Conservation (phyloP, 1,140 invertebrate species). For the Thrips palmi region DNA sequence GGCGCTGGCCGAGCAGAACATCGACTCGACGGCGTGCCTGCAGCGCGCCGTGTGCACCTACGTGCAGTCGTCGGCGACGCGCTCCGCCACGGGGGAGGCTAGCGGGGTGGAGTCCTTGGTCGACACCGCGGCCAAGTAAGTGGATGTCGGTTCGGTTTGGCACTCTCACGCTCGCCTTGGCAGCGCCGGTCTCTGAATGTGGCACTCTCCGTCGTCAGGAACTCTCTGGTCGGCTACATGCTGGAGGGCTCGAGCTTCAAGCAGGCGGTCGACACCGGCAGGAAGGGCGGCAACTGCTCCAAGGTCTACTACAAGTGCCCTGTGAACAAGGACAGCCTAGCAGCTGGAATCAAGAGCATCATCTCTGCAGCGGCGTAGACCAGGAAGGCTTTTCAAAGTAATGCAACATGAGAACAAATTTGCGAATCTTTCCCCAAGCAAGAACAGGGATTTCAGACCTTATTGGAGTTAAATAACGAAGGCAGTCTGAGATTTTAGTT, state of each 20-base stretch:
- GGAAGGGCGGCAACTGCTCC: constrained; percentile 36
- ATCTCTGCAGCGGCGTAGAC: too few species aligned
- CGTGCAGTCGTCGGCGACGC: constrained; percentile 37
- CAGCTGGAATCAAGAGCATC: constrained; percentile 10
- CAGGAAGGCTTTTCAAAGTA: too few species aligned
- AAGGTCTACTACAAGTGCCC: constrained; percentile 38
- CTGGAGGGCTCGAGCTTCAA: constrained; percentile 56
- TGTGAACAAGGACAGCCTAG: constrained; percentile 39
- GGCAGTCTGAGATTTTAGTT: too few species aligned
- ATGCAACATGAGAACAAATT: too few species aligned
- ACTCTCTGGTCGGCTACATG: constrained; percentile 46
- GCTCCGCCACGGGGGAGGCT: constrained; percentile 16
- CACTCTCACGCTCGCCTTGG: background rate
- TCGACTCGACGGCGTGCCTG: constrained; percentile 59
- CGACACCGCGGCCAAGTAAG: constrained; percentile 40
- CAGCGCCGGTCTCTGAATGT: background rate
- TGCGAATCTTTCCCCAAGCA: too few species aligned
- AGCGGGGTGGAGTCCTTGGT: constrained; percentile 40
- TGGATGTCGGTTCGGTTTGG: constrained; percentile 9
- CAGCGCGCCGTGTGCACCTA: constrained; percentile 59
- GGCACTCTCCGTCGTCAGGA: constrained; percentile 30
- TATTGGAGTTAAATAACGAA: too few species aligned
- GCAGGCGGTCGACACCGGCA: constrained; percentile 49
- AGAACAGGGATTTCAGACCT: too few species aligned
- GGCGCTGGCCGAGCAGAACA: constrained; percentile 45